These are phyloP conservation scores for Nematopogon swammerdamellus DNA, from an alignment of 2,888 invertebrate species.

Conservation along the genomic window DNA sequence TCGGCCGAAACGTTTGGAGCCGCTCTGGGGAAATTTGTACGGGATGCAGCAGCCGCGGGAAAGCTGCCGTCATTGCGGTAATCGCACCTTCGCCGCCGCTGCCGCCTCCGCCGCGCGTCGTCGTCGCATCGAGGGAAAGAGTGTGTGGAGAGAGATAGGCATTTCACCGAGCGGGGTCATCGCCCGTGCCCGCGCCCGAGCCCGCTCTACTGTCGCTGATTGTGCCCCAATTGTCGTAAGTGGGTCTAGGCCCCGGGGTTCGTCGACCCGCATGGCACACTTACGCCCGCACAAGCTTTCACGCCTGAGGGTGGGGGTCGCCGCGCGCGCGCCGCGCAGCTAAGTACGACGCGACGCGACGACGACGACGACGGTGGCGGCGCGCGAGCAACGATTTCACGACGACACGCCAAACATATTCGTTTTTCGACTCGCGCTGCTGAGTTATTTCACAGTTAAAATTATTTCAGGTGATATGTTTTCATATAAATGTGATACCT, in stretches of 20 bases:
- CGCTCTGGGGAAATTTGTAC: not conserved
- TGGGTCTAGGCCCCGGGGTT: conserved; percentile 59
- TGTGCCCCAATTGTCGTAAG: conserved; percentile 53
- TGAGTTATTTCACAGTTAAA: no score
- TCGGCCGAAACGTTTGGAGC: not conserved
- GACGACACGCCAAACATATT: no score
- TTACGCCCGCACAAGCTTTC: conserved; percentile 45
- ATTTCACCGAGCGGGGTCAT: conserved; percentile 54
- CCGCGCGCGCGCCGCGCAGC: no score
- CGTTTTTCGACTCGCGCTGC: no score
- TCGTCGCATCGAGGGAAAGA: conserved; percentile 44
- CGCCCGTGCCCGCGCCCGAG: conserved; percentile 29
- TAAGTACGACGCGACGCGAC: no score
- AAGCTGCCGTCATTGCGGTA: not conserved
- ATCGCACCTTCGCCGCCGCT: not conserved
- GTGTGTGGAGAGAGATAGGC: conserved; percentile 50
- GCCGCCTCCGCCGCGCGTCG: conserved; percentile 20
- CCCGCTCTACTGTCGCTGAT: conserved; percentile 50
- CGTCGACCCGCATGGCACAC: conserved; percentile 54
- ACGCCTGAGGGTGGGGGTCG: conserved; percentile 37
- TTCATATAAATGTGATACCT: no score
- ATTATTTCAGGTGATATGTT: no score
- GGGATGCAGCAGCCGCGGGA: not conserved
- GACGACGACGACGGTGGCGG: no score
- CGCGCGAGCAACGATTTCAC: no score